A percentile compares a stretch with the other conserved stretches of the same genome.
phyloP scores from a whole-genome alignment of 2,113 vertebrate genomes.

The Sceloporus undulatus region DNA sequence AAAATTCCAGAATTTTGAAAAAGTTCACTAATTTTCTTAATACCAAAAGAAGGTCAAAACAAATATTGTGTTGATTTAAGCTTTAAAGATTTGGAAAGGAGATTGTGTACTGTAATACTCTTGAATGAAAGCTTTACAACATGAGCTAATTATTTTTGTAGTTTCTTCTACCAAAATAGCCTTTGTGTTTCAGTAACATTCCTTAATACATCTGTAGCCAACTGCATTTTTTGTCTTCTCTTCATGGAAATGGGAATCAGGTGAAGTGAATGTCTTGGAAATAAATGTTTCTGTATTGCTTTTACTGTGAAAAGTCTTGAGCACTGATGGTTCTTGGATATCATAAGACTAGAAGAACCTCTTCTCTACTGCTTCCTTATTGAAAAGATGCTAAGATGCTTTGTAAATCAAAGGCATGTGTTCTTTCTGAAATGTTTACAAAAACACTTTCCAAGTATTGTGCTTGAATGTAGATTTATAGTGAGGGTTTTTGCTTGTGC shows the following conservation, averaged over 20 bases:
- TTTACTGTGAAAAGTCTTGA: slow-evolving; percentile 57
- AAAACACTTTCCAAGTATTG: slow-evolving; percentile 78
- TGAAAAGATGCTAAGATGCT: slow-evolving; percentile 67
- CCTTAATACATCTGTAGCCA: slow-evolving; percentile 84
- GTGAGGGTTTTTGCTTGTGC: slow-evolving; percentile 70
- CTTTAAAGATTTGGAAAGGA: slow-evolving; percentile 80
- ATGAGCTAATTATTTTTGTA: slow-evolving; percentile 96
- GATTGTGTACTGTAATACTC: slow-evolving; percentile 83
- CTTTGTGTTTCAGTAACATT: slow-evolving; percentile 87
- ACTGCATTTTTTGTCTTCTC: slow-evolving; percentile 79
- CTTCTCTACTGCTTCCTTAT: slow-evolving; percentile 58
- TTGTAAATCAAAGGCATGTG: slow-evolving; percentile 71
- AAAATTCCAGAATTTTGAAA: too few relatives aligned
- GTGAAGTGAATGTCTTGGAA: slow-evolving; percentile 66
- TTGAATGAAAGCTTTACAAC: slow-evolving; percentile 87
- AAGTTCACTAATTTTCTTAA: too few relatives aligned
- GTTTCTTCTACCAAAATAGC: slow-evolving; percentile 89
- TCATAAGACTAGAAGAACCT: slow-evolving; percentile 64
- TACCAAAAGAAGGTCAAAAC: too few relatives aligned
- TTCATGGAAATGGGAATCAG: slow-evolving; percentile 76
- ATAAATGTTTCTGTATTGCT: slow-evolving; percentile 67
- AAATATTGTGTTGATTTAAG: slow-evolving; percentile 81
- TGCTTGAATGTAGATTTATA: slow-evolving; percentile 81
- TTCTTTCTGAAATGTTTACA: slow-evolving; percentile 80
- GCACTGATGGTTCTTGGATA: slow-evolving; percentile 62